These are phyloP conservation scores for Vulpes lagopus DNA, from an alignment of 2,113 vertebrate genomes.

Conservation along the genomic window DNA sequence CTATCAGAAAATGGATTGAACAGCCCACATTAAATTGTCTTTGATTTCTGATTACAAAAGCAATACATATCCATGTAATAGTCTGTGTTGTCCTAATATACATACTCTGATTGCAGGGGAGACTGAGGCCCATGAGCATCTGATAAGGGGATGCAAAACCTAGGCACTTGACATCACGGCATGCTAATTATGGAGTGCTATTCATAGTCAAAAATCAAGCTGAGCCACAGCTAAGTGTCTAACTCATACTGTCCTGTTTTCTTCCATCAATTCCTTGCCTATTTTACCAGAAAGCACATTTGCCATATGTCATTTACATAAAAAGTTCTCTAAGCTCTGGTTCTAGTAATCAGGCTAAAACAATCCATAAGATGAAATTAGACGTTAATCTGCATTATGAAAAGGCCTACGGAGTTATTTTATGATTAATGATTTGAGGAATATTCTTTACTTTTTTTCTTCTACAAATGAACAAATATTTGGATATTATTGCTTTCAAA, in stretches of 20 bases:
- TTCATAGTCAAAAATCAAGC: not conserved
- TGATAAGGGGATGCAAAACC: not conserved
- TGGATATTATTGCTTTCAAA: not conserved
- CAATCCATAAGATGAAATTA: not conserved
- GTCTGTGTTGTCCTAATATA: not conserved
- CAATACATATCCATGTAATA: not conserved
- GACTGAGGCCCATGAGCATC: not conserved
- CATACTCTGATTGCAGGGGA: accelerated
- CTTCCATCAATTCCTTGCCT: not conserved
- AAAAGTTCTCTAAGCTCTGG: not conserved
- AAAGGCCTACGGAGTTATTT: not conserved
- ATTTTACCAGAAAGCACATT: not conserved
- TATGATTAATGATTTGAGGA: not conserved
- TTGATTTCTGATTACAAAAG: not conserved
- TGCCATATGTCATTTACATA: not conserved
- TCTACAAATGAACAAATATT: not conserved
- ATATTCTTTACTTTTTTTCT: not conserved
- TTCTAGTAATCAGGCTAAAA: not conserved
- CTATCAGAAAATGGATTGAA: not conserved
- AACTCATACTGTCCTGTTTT: not conserved
- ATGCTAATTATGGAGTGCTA: too few species aligned
- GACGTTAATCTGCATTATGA: not conserved
- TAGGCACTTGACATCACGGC: not conserved
- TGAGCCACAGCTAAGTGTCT: not conserved
- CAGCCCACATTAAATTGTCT: not conserved